Evolutionary conservation across 2,888 invertebrate genomes (phyloP).

Genomic region (Andrena bucephala): DNA sequence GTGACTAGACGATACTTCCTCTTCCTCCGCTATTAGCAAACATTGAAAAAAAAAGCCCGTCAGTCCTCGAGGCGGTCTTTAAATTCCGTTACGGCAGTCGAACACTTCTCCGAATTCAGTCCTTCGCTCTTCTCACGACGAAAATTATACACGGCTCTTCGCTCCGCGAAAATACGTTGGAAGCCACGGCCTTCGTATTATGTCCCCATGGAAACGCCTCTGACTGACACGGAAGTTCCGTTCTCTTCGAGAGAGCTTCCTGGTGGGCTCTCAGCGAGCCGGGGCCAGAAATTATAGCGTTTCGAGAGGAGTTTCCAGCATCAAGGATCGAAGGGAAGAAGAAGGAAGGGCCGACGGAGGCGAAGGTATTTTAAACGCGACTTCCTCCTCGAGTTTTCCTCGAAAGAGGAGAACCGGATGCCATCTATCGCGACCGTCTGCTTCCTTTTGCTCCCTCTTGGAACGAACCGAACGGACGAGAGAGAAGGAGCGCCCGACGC

Average conservation of each 20-base stretch:
- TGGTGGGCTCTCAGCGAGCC: background rate
- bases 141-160: too few relatives aligned
- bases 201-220: background rate
- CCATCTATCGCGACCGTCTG: constrained; percentile 81
- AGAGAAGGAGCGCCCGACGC: constrained; percentile 17
- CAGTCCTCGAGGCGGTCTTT: too few relatives aligned
- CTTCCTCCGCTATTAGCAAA: too few relatives aligned
- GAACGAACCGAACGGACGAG: constrained; percentile 50
- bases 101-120: too few relatives aligned
- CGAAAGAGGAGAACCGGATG: constrained; percentile 79
- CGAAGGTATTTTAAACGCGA: constrained; percentile 50
- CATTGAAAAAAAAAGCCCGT: too few relatives aligned
- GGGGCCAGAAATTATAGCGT: background rate
- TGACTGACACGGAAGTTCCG: background rate
- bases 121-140: too few relatives aligned
- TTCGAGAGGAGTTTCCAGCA: constrained; percentile 4
- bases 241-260: background rate
- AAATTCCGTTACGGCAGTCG: too few relatives aligned
- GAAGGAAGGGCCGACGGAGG: constrained; percentile 21
- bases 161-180: too few relatives aligned
- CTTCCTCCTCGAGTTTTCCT: constrained; percentile 50
- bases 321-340: constrained; percentile 39
- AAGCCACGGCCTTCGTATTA: background rate
- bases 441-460: constrained; percentile 73
- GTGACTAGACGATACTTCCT: too few relatives aligned